Percentiles rank a stretch among this genome's conserved stretches.
Conservation (phyloP, 1,140 invertebrate species). For the Scaptomyza pallida region DNA sequence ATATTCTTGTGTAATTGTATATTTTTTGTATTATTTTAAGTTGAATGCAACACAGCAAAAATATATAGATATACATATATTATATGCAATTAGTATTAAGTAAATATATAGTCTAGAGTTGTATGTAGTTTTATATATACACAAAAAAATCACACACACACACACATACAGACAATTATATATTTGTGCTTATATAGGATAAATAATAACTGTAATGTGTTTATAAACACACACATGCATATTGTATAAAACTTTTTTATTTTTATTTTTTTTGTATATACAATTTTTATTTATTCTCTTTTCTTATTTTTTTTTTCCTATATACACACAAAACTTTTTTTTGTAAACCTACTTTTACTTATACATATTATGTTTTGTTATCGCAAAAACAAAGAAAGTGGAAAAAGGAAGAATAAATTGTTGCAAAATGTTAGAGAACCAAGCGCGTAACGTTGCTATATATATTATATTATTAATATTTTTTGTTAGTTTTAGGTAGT, state of each 20-base stretch:
- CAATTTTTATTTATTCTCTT: conserved; percentile 52
- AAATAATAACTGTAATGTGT: not conserved
- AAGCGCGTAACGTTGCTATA: conserved; percentile 80
- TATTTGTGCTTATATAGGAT: conserved; percentile 9
- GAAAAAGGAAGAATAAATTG: conserved; percentile 38
- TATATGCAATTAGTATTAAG: conserved; percentile 55
- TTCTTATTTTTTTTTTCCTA: conserved; percentile 32
- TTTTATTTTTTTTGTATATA: conserved; percentile 61
- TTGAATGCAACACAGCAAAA: conserved; percentile 18
- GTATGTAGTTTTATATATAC: conserved; percentile 57
- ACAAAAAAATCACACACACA: conserved; percentile 20
- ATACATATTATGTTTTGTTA: conserved; percentile 75
- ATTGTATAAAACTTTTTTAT: conserved; percentile 54
- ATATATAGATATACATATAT: too few species aligned
- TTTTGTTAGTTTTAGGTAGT: conserved; percentile 80
- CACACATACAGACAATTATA: conserved; percentile 3
- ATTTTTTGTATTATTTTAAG: conserved; percentile 45
- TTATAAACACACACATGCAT: conserved; percentile 22
- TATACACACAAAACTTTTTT: conserved; percentile 32
- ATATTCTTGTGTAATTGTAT: conserved; percentile 52
- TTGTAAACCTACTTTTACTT: conserved; percentile 32
- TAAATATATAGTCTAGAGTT: conserved; percentile 58
- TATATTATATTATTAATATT: conserved; percentile 75
- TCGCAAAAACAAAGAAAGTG: conserved; percentile 53
- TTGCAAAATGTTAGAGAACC: conserved; percentile 55